Evolutionary conservation across 2,797 vertebrate genomes (phyloP), one percentile per base, ranked within the genome.

Genomic region (Pipistrellus kuhlii): DNA sequence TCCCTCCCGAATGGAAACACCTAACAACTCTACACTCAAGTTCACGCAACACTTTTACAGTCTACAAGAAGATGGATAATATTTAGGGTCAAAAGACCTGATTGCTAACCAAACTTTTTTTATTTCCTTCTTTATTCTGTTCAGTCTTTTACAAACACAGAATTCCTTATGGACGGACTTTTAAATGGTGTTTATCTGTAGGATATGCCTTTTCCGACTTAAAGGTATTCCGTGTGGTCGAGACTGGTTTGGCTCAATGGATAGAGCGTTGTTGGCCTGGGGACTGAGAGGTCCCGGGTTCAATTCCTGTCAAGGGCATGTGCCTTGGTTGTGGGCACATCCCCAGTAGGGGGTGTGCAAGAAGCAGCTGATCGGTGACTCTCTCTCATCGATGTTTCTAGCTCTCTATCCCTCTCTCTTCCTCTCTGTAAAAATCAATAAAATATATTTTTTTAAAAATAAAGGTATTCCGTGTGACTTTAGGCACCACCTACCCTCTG

Each of bases 11-110:
- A 78, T 5, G 8, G 21, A 93, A 89, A 72, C 57, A 53, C 32
- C 46, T 35, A 71, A n/a, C n/a, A 94, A 87, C 73, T 85, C 86
- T 89, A 85, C 46, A 57, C 6, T 75, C 15, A 80, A 88, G 48
- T 57, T 80, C 41, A 94, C 2, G 4, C 18, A 75, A 83, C 35
- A 48, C 11, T 53, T 41, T 78, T 71, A 71, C 0, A 91, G 20
- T 20, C 88, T 25, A 73, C 55, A 86, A 66, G 12, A 20, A 73
- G 14, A 73, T 7, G 8, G 21, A 32, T 30, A 59, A 80, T n/a
- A 76, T 66, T 68, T 64, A 48, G 14, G 83, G 15, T 57, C 46
- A 85, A 93, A 68, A 94, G 48, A 93, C 6, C 7, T 53, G 10
- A 32, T 78, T 44, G n/a, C 30, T 77, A 80, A 48, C 13, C n/a